A percentile compares a stretch with the other conserved stretches of the same genome.
phyloP scores from a whole-genome alignment of 2,797 vertebrate genomes.

The Crocidura indochinensis region DNA sequence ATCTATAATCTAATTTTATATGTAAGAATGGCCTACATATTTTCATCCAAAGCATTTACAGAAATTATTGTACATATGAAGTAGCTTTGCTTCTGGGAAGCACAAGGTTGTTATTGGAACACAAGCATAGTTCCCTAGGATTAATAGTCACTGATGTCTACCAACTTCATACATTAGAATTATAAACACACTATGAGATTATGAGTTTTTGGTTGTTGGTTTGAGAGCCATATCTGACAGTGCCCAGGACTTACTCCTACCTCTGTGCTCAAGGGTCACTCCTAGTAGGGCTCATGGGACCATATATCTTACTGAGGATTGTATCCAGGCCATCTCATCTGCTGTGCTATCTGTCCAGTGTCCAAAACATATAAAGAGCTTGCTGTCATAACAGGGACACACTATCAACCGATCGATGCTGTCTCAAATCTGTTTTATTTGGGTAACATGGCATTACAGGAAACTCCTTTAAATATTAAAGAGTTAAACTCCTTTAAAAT shows the following conservation, averaged over 20 bases:
- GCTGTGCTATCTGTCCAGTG: too few species aligned
- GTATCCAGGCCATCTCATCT: too few species aligned
- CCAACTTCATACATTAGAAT: background rate
- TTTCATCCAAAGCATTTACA: constrained; percentile 26
- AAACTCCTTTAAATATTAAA: constrained; percentile 21
- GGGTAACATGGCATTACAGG: constrained; percentile 1
- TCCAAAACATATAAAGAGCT: constrained; percentile 9
- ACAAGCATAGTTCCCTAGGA: background rate
- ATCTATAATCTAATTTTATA: constrained; percentile 44
- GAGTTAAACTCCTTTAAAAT: background rate
- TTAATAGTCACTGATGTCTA: constrained; percentile 39
- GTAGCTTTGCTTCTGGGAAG: constrained; percentile 52
- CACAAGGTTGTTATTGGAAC: constrained; percentile 36
- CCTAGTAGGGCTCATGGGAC: too few species aligned
- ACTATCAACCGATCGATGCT: background rate
- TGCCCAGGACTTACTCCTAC: too few species aligned
- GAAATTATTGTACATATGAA: constrained; percentile 8
- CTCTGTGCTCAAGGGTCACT: too few species aligned
- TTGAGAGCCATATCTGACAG: too few species aligned
- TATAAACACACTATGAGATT: constrained; percentile 19
- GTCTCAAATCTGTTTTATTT: background rate
- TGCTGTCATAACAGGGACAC: background rate
- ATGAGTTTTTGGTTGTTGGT: too few species aligned
- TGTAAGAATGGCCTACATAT: constrained; percentile 46
- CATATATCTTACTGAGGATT: too few species aligned